phyloP scores from a whole-genome alignment of 2,113 vertebrate genomes.

The Madoqua kirkii region DNA sequence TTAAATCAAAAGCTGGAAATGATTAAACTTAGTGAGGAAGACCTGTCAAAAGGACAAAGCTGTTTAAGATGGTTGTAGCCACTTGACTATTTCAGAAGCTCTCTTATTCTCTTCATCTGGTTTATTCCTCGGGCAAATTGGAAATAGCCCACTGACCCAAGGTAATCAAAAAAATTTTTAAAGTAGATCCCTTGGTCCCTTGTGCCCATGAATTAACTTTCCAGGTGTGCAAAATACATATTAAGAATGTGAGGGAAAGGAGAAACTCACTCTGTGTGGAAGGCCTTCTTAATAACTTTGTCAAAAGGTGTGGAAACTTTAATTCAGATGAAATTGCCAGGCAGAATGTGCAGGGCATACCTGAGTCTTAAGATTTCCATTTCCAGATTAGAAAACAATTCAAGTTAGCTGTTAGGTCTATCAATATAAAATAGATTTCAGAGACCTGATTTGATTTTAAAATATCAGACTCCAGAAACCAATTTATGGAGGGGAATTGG shows the following conservation, averaged over 20 bases:
- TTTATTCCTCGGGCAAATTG: background rate
- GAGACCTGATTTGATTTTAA: constrained; percentile 36
- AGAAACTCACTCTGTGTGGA: background rate
- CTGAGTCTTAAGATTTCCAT: background rate
- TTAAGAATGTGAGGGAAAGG: background rate
- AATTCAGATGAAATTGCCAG: background rate
- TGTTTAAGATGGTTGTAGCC: background rate
- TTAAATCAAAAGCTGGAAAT: background rate
- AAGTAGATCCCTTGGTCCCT: background rate
- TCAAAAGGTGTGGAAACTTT: background rate
- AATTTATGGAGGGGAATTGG: constrained; percentile 6
- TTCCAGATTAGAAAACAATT: constrained; percentile 25
- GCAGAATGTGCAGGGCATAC: background rate
- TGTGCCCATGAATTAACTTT: background rate
- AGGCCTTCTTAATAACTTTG: background rate
- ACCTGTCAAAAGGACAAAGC: background rate
- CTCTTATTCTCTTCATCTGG: background rate
- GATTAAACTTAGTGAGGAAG: background rate
- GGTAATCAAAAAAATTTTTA: background rate
- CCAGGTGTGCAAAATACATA: background rate
- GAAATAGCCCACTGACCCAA: background rate
- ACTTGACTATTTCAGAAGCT: background rate
- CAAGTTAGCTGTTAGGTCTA: background rate
- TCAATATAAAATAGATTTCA: constrained; percentile 30
- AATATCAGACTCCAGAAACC: constrained; percentile 21